Conservation (phyloP, 2,113 vertebrate genomes). For the Accipiter virgatus region DNA sequence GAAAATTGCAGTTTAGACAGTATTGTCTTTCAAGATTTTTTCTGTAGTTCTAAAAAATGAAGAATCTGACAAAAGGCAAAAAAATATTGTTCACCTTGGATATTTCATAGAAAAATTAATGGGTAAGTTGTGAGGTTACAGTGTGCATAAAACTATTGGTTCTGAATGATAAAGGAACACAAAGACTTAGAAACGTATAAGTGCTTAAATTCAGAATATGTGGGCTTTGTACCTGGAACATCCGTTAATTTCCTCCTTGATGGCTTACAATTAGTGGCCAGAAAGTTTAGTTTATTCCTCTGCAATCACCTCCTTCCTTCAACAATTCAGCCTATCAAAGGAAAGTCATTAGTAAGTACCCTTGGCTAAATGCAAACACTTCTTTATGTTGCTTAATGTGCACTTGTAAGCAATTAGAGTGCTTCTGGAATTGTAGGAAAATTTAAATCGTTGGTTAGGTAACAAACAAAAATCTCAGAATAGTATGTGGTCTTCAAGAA, state of each 20-base stretch:
- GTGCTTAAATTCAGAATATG: background rate
- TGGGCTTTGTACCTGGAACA: background rate
- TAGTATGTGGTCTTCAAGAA: background rate
- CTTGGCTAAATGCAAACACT: background rate
- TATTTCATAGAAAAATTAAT: background rate
- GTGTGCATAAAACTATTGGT: background rate
- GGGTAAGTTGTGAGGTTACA: background rate
- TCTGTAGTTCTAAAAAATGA: background rate
- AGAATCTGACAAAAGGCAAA: background rate
- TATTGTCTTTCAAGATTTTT: background rate
- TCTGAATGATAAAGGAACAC: background rate
- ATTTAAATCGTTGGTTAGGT: background rate
- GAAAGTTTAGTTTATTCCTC: background rate
- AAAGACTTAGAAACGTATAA: background rate
- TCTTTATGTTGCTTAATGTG: background rate
- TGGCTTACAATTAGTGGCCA: background rate
- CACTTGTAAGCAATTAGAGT: background rate
- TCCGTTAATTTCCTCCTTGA: background rate
- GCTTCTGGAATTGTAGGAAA: background rate
- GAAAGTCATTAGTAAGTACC: background rate
- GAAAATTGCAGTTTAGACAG: background rate
- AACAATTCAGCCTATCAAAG: background rate
- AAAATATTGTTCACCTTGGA: background rate
- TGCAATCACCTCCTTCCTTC: background rate
- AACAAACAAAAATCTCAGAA: background rate